phyloP scores from a whole-genome alignment of 2,797 vertebrate species.

The Lepilemur septentrionalis region DNA sequence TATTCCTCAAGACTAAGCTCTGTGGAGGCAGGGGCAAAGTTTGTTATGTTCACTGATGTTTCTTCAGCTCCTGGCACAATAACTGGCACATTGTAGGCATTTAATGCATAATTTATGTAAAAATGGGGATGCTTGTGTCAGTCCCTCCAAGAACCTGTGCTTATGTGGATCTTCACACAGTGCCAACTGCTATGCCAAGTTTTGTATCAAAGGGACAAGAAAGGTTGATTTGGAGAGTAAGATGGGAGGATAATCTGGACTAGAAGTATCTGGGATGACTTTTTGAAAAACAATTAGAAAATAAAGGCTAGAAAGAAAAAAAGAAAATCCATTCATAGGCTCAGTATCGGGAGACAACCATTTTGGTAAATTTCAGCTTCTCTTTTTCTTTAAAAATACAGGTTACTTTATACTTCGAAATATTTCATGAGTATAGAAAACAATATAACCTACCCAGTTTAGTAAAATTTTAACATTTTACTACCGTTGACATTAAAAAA shows the following conservation, averaged over 20 bases:
- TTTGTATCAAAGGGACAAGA: background rate
- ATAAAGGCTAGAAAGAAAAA: background rate
- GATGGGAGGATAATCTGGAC: background rate
- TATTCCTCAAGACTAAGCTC: background rate
- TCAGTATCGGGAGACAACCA: background rate
- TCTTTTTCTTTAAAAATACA: background rate
- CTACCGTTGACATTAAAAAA: background rate
- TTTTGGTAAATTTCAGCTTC: background rate
- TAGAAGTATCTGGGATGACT: constrained; percentile 1
- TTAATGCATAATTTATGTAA: background rate
- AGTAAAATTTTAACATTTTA: background rate
- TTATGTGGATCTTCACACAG: no score
- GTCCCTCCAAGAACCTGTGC: background rate
- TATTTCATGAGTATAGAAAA: background rate
- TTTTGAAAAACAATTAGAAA: background rate
- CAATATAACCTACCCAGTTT: background rate
- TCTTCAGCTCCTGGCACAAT: background rate
- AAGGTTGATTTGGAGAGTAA: background rate
- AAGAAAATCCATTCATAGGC: background rate
- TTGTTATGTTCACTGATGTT: background rate
- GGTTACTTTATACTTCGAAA: background rate
- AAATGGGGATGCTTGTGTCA: background rate
- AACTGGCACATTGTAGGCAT: background rate
- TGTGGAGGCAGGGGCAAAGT: background rate
- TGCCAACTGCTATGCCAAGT: background rate